phyloP scores from a whole-genome alignment of 2,888 invertebrate genomes.

The Entomobrya multifasciata region DNA sequence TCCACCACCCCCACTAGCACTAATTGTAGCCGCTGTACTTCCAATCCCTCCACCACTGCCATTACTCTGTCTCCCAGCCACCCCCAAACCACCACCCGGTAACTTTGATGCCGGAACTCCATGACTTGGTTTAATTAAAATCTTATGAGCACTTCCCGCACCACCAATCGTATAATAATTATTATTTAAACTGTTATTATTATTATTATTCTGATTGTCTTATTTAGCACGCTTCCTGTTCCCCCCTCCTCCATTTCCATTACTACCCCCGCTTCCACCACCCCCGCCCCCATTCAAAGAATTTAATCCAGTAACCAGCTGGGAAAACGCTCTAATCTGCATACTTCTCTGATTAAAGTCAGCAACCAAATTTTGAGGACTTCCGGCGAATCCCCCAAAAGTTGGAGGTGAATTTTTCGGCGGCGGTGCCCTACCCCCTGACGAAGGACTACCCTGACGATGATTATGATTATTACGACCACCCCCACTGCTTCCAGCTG shows the following conservation, averaged over 20 bases:
- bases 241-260: slow-evolving; percentile 35
- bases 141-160: slow-evolving; percentile 52
- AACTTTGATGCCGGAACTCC: slow-evolving; percentile 66
- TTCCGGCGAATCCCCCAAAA: slow-evolving; percentile 7
- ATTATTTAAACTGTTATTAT: slow-evolving; percentile 51
- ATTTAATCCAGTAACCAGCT: slow-evolving; percentile 43
- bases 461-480: slow-evolving; percentile 47
- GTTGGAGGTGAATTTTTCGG: slow-evolving; percentile 64
- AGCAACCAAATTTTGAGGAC: slow-evolving; percentile 53
- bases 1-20: background rate
- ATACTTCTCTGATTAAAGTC: slow-evolving; percentile 64
- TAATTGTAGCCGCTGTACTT: slow-evolving; percentile 7
- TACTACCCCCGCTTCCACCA: slow-evolving; percentile 16
- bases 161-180: slow-evolving; percentile 57
- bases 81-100: slow-evolving; percentile 57
- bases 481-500: slow-evolving; percentile 20
- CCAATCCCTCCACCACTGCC: slow-evolving; percentile 12
- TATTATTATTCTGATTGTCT: slow-evolving; percentile 65
- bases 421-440: slow-evolving; percentile 8
- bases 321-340: slow-evolving; percentile 65
- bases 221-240: slow-evolving; percentile 64
- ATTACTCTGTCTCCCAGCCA: background rate
- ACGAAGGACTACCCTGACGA: too few species aligned
- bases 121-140: slow-evolving; percentile 70
- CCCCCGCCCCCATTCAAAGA: background rate